Conservation (phyloP, 2,797 vertebrate species). For the Brachymystax lenok region DNA sequence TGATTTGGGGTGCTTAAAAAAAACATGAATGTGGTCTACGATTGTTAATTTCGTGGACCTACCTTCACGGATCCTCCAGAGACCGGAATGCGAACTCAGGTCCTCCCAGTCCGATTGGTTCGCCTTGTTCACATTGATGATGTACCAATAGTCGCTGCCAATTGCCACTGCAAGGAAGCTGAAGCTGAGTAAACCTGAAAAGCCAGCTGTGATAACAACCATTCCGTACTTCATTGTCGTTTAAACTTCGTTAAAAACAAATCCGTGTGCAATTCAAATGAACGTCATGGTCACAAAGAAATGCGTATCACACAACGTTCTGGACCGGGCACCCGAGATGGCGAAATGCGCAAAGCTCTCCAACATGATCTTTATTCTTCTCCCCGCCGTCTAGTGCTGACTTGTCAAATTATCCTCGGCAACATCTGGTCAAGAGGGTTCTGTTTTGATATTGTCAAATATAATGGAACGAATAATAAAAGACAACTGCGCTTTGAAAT, state of each 20-base stretch:
- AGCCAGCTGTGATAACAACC: constrained; percentile 70
- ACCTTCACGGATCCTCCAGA: constrained; percentile 85
- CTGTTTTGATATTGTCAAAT: not conserved
- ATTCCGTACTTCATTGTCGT: constrained; percentile 50
- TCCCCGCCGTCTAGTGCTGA: not conserved
- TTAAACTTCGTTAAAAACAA: constrained; percentile 48
- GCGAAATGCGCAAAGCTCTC: constrained; percentile 3
- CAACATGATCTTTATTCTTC: not conserved
- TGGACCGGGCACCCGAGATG: not conserved
- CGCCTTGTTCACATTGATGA: constrained; percentile 76
- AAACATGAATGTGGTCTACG: too few species aligned
- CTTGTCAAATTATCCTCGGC: not conserved
- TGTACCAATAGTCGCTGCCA: constrained; percentile 83
- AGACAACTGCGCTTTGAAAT: not conserved
- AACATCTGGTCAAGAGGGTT: not conserved
- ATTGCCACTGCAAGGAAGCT: constrained; percentile 75
- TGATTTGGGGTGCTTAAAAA: not conserved
- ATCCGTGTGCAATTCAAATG: not conserved
- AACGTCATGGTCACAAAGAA: not conserved
- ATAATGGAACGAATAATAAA: not conserved
- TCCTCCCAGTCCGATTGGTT: constrained; percentile 62
- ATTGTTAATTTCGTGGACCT: constrained; percentile 19
- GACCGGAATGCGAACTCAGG: constrained; percentile 79
- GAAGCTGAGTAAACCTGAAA: constrained; percentile 77
- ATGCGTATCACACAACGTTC: not conserved